These are phyloP conservation scores for Choristoneura rosaceana DNA, from an alignment of 2,888 invertebrate species.

Conservation along the genomic window DNA sequence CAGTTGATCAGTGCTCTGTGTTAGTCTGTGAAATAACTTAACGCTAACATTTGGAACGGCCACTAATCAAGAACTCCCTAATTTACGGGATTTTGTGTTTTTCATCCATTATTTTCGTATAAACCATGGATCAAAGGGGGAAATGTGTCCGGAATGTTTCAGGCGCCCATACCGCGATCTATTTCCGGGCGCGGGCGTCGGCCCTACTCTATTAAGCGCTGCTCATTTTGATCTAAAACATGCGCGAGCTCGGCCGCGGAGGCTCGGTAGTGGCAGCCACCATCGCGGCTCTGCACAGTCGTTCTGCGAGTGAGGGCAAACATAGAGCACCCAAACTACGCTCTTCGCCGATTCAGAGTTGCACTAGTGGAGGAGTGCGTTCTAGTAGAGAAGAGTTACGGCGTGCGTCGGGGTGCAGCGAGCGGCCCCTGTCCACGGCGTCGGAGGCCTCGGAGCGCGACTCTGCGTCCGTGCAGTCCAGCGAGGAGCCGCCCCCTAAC, in stretches of 20 bases:
- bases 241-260: conserved; percentile 84
- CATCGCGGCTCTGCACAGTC: conserved; percentile 79
- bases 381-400: conserved; percentile 62
- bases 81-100: conserved; percentile 47
- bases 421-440: conserved; percentile 79
- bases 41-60: conserved; percentile 8
- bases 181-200: conserved; percentile 82
- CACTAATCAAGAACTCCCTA: conserved; percentile 31
- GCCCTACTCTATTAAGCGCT: conserved; percentile 75
- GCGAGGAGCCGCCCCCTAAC: conserved; percentile 81
- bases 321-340: conserved; percentile 66
- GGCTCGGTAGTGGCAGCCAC: conserved; percentile 87
- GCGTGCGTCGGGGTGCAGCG: conserved; percentile 73
- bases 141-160: conserved; percentile 77
- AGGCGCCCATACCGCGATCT: conserved; percentile 76
- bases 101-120: conserved; percentile 56
- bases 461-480: conserved; percentile 81
- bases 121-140: conserved; percentile 70
- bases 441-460: conserved; percentile 81
- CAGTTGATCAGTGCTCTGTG: conserved; percentile 3
- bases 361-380: conserved; percentile 61
- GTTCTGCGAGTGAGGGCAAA: conserved; percentile 70
- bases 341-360: conserved; percentile 57
- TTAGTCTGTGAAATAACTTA: conserved; percentile 24
- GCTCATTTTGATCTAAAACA: conserved; percentile 82